phyloP scores from a whole-genome alignment of 2,797 vertebrate genomes.

The Amniataba percoides region DNA sequence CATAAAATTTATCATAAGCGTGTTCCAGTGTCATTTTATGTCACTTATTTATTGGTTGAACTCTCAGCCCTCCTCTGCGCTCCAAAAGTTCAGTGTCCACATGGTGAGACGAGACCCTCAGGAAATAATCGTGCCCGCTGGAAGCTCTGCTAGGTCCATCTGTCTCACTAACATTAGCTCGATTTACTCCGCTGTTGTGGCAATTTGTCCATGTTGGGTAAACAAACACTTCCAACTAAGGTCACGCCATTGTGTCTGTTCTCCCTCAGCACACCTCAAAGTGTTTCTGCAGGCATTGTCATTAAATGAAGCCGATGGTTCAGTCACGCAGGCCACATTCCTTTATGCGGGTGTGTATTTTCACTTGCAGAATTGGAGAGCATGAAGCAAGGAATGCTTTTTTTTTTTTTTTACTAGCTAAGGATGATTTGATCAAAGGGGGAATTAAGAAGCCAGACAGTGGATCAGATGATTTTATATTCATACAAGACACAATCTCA shows the following conservation, averaged over 20 bases:
- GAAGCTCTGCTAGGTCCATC: conserved; percentile 44
- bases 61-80: not conserved
- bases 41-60: conserved; percentile 30
- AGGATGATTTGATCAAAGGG: conserved; percentile 44
- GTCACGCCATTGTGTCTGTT: conserved; percentile 58
- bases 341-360: conserved; percentile 42
- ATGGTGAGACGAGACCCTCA: conserved; percentile 8
- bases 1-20: not conserved
- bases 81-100: conserved; percentile 24
- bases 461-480: conserved; percentile 3
- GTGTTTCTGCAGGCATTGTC: conserved; percentile 59
- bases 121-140: conserved; percentile 48
- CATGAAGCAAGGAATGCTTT: conserved; percentile 7
- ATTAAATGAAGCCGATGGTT: conserved; percentile 47
- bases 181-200: conserved; percentile 42
- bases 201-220: conserved; percentile 50
- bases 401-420: not conserved
- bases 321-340: conserved; percentile 61
- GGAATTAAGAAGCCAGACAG: conserved; percentile 16
- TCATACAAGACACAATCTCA: conserved; percentile 5
- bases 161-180: conserved; percentile 46
- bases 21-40: conserved; percentile 25
- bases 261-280: conserved; percentile 63
- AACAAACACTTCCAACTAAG: conserved; percentile 65
- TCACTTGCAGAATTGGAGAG: conserved; percentile 8